Conservation (phyloP, 2,797 vertebrate species). For the Chelonia mydas region DNA sequence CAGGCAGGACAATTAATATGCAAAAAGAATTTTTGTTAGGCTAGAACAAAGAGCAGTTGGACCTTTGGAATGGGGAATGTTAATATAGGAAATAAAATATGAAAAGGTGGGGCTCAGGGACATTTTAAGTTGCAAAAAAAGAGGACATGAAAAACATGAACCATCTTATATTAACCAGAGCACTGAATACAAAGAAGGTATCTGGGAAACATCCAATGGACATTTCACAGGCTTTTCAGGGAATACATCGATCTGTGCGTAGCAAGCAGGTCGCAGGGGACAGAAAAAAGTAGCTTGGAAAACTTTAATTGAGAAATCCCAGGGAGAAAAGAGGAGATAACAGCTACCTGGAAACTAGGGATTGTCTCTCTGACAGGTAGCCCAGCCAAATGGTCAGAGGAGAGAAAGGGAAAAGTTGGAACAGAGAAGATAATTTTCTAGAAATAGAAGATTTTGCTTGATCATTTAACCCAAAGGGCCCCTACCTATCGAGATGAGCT, state of each 20-base stretch:
- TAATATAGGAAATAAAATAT: background rate
- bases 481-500: background rate
- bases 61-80: background rate
- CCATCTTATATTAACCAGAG: background rate
- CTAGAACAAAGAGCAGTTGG: background rate
- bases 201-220: background rate
- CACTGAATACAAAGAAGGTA: background rate
- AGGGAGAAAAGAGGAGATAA: background rate
- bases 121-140: background rate
- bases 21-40: background rate
- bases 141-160: background rate
- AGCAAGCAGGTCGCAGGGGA: background rate
- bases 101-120: background rate
- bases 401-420: background rate
- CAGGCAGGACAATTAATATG: background rate
- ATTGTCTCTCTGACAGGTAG: too few relatives aligned
- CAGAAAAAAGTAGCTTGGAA: background rate
- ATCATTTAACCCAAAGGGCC: background rate
- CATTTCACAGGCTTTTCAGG: background rate
- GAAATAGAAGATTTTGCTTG: rapidly evolving
- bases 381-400: background rate
- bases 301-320: background rate
- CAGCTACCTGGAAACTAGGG: background rate
- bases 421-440: background rate
- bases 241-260: background rate